A percentile compares a stretch with the other conserved stretches of the same genome.
Evolutionary conservation across 2,888 invertebrate genomes (phyloP).

Genomic region (Eupsilia transversa): DNA sequence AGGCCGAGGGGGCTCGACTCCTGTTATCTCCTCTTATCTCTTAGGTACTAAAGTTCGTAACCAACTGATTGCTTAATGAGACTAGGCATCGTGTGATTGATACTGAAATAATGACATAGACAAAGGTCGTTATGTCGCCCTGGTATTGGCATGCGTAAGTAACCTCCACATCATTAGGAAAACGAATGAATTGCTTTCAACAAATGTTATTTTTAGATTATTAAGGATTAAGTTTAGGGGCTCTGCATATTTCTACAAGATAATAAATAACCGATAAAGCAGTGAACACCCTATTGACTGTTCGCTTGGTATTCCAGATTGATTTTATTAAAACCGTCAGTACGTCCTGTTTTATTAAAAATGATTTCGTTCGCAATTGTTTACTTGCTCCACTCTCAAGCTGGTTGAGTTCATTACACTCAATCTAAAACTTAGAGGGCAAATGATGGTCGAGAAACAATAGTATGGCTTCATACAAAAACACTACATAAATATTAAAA

Average conservation of each 20-base stretch:
- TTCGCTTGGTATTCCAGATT: not conserved
- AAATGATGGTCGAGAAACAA: not conserved
- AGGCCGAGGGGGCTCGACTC: slow-evolving; percentile 55
- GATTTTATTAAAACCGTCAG: too few relatives aligned
- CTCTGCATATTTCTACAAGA: not conserved
- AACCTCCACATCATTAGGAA: not conserved
- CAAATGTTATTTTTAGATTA: not conserved
- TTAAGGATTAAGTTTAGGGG: not conserved
- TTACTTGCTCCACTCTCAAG: not conserved
- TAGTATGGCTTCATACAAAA: not conserved
- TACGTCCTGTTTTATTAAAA: slow-evolving; percentile 2
- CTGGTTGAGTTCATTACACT: slow-evolving; percentile 9
- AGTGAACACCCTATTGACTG: not conserved
- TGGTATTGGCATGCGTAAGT: slow-evolving; percentile 7
- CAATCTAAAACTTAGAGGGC: slow-evolving; percentile 7
- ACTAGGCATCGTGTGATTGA: slow-evolving; percentile 3
- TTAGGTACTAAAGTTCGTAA: slow-evolving; percentile 25
- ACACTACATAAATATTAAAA: not conserved
- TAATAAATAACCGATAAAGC: not conserved
- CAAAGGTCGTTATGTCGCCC: slow-evolving; percentile 18
- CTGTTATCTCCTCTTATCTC: slow-evolving; percentile 49
- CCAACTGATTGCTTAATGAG: slow-evolving; percentile 40
- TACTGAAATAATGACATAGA: slow-evolving; percentile 29
- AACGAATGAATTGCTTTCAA: not conserved
- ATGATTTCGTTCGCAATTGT: slow-evolving; percentile 22